Percentiles rank a stretch among this genome's conserved stretches.
Evolutionary conservation across 2,888 invertebrate species (phyloP).

Genomic region (Aspidapion aeneum): DNA sequence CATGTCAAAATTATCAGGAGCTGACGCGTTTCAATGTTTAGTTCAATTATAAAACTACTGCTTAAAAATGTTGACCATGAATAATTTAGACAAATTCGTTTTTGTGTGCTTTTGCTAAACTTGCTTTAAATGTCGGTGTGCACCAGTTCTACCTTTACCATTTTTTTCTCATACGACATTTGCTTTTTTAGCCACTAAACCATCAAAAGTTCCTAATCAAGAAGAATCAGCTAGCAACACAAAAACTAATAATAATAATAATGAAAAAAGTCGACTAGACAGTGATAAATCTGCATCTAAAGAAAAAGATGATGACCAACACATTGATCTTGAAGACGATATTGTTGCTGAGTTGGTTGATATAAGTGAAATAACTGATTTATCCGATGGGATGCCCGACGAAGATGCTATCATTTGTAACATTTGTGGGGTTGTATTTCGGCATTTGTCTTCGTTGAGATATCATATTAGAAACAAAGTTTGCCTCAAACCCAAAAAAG

Average conservation of each 20-base stretch:
- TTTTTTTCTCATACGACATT: not conserved
- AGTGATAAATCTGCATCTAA: not conserved
- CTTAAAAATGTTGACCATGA: too few species aligned
- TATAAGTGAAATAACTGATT: not conserved
- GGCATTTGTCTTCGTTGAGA: conserved; percentile 22
- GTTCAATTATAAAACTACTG: too few species aligned
- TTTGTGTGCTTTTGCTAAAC: not conserved
- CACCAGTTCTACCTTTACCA: not conserved
- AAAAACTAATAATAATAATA: not conserved
- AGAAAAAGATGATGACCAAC: not conserved
- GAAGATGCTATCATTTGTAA: conserved; percentile 13
- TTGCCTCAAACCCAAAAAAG: conserved; percentile 23
- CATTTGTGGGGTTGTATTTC: conserved; percentile 21
- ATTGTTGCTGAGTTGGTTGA: not conserved
- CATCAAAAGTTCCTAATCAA: too few species aligned
- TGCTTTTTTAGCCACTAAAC: not conserved
- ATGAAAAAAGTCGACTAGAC: not conserved
- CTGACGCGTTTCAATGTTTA: too few species aligned
- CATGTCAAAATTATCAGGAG: too few species aligned
- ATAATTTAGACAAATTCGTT: too few species aligned
- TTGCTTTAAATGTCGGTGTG: not conserved
- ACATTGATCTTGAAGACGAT: not conserved
- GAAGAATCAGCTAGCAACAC: too few species aligned
- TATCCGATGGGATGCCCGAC: not conserved
- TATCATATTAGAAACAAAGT: conserved; percentile 23